Evolutionary conservation across 2,113 vertebrate species (phyloP).

Genomic region (Nycticorax nycticorax): DNA sequence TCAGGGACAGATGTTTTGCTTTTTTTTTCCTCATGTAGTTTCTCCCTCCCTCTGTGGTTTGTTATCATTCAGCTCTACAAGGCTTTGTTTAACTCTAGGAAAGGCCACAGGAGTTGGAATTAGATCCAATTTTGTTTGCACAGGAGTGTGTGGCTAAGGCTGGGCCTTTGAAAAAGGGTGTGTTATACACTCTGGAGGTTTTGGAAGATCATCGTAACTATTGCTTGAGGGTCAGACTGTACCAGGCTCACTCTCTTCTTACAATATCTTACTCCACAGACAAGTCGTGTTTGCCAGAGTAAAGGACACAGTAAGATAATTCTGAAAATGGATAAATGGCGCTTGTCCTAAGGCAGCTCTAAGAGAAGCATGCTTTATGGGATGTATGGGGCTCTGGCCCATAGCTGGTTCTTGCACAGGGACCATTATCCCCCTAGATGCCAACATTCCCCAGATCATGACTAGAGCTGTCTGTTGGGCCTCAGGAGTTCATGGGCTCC

Average conservation of each 20-base stretch:
- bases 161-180: slow-evolving; percentile 18
- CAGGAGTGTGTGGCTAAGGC: slow-evolving; percentile 52
- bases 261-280: background rate
- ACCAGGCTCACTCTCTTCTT: background rate
- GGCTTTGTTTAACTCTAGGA: slow-evolving; percentile 52
- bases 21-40: background rate
- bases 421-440: background rate
- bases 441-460: background rate
- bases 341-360: background rate
- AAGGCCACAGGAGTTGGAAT: slow-evolving; percentile 46
- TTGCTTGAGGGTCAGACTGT: background rate
- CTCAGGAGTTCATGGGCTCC: background rate
- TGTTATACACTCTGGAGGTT: background rate
- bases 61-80: slow-evolving; percentile 44
- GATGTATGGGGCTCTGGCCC: background rate
- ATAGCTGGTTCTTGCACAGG: background rate
- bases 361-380: background rate
- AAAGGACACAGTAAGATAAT: background rate
- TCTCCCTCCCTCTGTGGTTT: slow-evolving; percentile 21
- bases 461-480: background rate
- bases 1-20: slow-evolving; percentile 15
- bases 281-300: background rate
- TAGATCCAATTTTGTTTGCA: slow-evolving; percentile 46
- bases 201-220: background rate
- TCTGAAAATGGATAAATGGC: background rate